Evolutionary conservation across 2,888 invertebrate species (phyloP).

Genomic region (Pandemis corylana): DNA sequence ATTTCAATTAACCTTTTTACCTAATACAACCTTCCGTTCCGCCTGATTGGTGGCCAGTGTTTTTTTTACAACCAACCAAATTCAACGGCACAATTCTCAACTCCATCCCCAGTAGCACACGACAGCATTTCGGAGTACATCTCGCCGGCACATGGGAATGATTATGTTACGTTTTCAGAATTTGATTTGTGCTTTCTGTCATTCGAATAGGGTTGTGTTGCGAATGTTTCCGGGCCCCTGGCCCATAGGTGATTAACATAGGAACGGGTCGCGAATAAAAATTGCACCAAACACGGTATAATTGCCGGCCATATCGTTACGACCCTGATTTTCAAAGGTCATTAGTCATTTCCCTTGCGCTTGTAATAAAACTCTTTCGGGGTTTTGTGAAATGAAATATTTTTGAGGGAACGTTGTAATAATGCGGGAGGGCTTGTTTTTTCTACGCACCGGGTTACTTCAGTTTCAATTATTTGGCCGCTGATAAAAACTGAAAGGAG

Average conservation of each 20-base stretch:
- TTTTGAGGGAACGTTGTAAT: background rate
- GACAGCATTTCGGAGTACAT: background rate
- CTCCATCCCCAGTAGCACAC: background rate
- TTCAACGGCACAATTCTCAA: background rate
- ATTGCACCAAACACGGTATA: conserved; percentile 41
- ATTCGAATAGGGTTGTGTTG: background rate
- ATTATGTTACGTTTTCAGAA: background rate
- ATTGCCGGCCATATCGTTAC: conserved; percentile 41
- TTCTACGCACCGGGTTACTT: background rate
- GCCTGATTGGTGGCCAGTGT: conserved; percentile 22
- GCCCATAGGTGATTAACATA: conserved; percentile 21
- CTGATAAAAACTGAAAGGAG: no score
- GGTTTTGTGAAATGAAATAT: conserved; percentile 24
- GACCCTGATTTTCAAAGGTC: conserved; percentile 42
- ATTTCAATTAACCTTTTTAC: conserved; percentile 26
- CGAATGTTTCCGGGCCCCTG: background rate
- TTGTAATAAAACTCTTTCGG: conserved; percentile 33
- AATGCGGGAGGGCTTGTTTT: conserved; percentile 9
- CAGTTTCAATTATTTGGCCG: background rate
- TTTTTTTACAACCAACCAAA: conserved; percentile 3
- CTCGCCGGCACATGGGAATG: background rate
- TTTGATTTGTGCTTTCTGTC: background rate
- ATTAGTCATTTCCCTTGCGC: conserved; percentile 38
- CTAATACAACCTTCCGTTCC: conserved; percentile 25
- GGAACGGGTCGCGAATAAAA: conserved; percentile 38